These are phyloP conservation scores for Bombyx huttoni DNA, from an alignment of 2,888 invertebrate species.

Conservation along the genomic window DNA sequence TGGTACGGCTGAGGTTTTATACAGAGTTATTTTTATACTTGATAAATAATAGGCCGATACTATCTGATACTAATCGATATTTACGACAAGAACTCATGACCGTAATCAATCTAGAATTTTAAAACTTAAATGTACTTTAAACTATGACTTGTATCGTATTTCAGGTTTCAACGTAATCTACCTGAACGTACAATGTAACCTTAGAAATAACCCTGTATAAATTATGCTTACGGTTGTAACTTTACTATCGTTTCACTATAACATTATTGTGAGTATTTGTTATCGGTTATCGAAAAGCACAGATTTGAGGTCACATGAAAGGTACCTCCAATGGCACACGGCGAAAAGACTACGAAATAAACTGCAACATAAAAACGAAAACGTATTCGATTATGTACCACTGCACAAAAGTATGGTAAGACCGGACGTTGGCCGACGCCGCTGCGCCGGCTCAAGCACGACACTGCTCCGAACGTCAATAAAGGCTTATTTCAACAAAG, in stretches of 20 bases:
- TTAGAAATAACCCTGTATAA: slow-evolving; percentile 68
- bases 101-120: background rate
- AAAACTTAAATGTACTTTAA: background rate
- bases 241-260: slow-evolving; percentile 51
- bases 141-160: background rate
- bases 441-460: slow-evolving; percentile 1
- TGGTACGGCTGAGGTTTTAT: slow-evolving; percentile 67
- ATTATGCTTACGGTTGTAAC: slow-evolving; percentile 66
- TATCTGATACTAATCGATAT: background rate
- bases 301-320: slow-evolving; percentile 55
- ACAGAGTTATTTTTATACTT: slow-evolving; percentile 53
- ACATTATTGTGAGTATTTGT: slow-evolving; percentile 61
- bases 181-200: slow-evolving; percentile 7
- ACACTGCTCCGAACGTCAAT: no score
- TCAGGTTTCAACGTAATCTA: slow-evolving; percentile 8
- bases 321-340: slow-evolving; percentile 64
- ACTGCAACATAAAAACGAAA: slow-evolving; percentile 57
- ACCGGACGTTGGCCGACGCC: background rate
- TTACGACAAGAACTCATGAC: background rate
- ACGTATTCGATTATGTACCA: slow-evolving; percentile 65
- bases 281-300: slow-evolving; percentile 55
- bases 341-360: slow-evolving; percentile 49
- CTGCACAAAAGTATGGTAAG: slow-evolving; percentile 14
- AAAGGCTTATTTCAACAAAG: no score
- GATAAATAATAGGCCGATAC: background rate